phyloP scores from a whole-genome alignment of 2,888 invertebrate species.

The Trissoscelio sp. region DNA sequence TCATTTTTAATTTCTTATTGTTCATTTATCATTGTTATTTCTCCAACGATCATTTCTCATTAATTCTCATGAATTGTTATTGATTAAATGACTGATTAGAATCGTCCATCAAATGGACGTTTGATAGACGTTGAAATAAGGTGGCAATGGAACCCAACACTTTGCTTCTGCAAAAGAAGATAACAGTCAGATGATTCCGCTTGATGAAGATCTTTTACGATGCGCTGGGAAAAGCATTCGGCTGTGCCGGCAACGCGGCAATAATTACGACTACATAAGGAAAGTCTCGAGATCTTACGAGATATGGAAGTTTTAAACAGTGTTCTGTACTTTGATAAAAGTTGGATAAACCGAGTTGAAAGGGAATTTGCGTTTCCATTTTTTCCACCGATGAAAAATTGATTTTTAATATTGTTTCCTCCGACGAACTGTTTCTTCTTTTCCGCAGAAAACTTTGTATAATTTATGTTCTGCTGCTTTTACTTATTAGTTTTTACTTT shows the following conservation, averaged over 20 bases:
- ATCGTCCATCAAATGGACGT: conserved; percentile 3
- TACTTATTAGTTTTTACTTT: too few species aligned
- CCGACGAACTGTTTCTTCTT: too few species aligned
- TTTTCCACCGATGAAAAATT: neutral
- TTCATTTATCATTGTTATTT: too few species aligned
- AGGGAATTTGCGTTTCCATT: neutral
- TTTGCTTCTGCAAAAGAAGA: conserved; percentile 3
- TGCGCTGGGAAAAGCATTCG: conserved; percentile 24
- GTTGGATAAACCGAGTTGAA: conserved; percentile 19
- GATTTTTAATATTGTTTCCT: neutral
- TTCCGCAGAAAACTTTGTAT: too few species aligned
- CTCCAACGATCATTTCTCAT: too few species aligned
- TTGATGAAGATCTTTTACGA: conserved; percentile 34
- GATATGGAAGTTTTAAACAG: conserved; percentile 31
- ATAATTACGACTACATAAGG: conserved; percentile 25
- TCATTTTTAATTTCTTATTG: too few species aligned
- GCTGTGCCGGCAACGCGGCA: conserved; percentile 7
- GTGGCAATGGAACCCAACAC: conserved; percentile 7
- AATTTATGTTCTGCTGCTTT: too few species aligned
- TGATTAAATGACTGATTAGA: neutral
- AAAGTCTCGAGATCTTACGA: conserved; percentile 27
- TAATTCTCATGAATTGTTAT: too few species aligned
- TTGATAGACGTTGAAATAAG: conserved; percentile 18
- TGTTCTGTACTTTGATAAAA: conserved; percentile 14
- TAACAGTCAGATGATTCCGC: conserved; percentile 18